These are phyloP conservation scores for Melipona quadrifasciata DNA, from an alignment of 1,140 invertebrate species.

Conservation along the genomic window DNA sequence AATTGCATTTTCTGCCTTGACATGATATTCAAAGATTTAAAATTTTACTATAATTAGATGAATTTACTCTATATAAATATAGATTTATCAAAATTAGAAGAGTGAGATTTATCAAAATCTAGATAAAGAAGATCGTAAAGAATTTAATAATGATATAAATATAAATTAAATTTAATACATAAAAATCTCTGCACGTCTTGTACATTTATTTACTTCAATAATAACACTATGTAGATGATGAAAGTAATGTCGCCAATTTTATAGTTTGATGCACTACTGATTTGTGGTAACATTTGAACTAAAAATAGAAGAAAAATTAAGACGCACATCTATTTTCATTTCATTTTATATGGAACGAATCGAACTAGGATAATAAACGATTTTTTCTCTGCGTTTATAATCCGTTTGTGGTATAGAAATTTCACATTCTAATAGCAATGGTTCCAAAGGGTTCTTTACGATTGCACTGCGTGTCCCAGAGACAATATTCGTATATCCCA, in stretches of 20 bases:
- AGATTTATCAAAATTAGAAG: background rate
- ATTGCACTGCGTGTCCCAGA: conserved; percentile 30
- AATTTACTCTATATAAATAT: background rate
- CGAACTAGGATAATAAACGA: conserved; percentile 65
- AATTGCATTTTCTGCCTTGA: conserved; percentile 39
- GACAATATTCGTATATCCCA: conserved; percentile 13
- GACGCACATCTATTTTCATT: background rate
- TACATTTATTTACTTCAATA: background rate
- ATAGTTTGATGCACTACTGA: background rate
- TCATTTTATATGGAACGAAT: conserved; percentile 17
- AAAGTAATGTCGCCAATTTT: background rate
- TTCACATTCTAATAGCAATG: conserved; percentile 66
- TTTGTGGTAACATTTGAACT: conserved; percentile 54
- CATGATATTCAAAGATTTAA: background rate
- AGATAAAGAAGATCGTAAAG: background rate
- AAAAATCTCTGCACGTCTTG: background rate
- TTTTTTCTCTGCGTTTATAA: conserved; percentile 63
- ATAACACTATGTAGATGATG: background rate
- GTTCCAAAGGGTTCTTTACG: conserved; percentile 42
- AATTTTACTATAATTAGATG: background rate
- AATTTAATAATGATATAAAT: background rate
- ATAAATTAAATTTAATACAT: background rate
- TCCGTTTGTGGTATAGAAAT: conserved; percentile 66
- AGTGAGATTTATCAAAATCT: background rate
- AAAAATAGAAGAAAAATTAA: conserved; percentile 25